Percentiles rank a stretch among this genome's conserved stretches.
phyloP scores from a whole-genome alignment of 2,797 vertebrate genomes.

The Dendrocincla fuliginosa region DNA sequence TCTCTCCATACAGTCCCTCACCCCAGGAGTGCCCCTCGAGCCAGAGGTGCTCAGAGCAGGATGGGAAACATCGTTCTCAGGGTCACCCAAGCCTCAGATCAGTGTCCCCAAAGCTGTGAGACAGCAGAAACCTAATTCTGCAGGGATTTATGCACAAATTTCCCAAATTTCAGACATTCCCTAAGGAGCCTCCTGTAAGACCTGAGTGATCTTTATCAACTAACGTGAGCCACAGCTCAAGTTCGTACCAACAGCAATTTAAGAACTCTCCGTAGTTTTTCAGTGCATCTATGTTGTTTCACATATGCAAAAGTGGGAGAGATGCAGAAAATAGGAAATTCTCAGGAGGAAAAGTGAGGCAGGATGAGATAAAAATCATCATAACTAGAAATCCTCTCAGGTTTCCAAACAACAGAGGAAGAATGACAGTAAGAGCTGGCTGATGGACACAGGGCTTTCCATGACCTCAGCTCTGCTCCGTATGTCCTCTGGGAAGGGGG shows the following conservation, averaged over 20 bases:
- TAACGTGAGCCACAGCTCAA: fast-evolving
- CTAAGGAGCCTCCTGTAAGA: background rate
- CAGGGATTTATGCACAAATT: background rate
- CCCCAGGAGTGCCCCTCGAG: fast-evolving
- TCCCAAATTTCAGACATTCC: fast-evolving
- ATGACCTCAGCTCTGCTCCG: background rate
- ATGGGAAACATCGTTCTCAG: fast-evolving
- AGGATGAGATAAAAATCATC: background rate
- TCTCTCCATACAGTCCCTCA: background rate
- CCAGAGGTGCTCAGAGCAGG: background rate
- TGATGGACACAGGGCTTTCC: background rate
- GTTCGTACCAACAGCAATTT: fast-evolving
- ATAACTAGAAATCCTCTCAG: background rate
- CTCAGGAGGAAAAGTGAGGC: background rate
- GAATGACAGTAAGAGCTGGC: background rate
- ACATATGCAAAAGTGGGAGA: background rate
- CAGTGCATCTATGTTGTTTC: background rate
- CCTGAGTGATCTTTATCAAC: background rate
- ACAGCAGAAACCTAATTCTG: background rate
- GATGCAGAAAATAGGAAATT: background rate
- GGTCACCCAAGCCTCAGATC: background rate
- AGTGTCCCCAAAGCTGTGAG: background rate
- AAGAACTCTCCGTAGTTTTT: background rate
- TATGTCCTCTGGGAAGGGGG: background rate
- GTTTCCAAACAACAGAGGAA: background rate